Conservation (phyloP, 1,140 invertebrate genomes). For the Leucophenga varia region DNA sequence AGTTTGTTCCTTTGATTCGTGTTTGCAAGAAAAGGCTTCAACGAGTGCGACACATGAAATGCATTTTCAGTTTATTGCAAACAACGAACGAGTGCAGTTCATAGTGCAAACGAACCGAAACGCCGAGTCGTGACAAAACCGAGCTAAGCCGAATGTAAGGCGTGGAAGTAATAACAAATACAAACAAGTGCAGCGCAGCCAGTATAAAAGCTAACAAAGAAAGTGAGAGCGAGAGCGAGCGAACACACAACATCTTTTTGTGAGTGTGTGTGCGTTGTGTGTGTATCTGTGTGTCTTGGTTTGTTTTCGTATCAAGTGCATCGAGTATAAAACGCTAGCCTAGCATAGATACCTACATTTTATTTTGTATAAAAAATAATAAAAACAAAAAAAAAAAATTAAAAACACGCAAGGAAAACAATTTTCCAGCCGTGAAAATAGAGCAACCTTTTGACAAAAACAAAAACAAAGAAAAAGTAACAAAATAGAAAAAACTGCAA, state of each 20-base stretch:
- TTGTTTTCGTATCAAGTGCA: neutral
- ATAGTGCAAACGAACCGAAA: neutral
- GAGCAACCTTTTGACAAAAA: neutral
- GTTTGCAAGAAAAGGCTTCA: too few relatives aligned
- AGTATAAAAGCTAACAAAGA: too few relatives aligned
- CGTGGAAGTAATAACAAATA: neutral
- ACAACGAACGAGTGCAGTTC: conserved; percentile 11
- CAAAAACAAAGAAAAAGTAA: neutral
- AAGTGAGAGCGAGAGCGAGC: too few relatives aligned
- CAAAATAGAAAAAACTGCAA: neutral
- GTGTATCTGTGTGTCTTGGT: conserved; percentile 6
- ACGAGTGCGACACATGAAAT: neutral
- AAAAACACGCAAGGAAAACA: neutral
- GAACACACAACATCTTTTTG: neutral
- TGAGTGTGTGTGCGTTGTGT: conserved; percentile 1
- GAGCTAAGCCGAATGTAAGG: too few relatives aligned
- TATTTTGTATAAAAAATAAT: conserved; percentile 13
- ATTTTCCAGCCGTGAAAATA: neutral
- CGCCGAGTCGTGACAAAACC: too few relatives aligned
- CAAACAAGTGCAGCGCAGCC: conserved; percentile 5
- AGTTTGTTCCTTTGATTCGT: too few relatives aligned
- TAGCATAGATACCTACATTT: conserved; percentile 22
- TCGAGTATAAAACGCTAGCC: neutral
- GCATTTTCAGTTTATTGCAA: conserved; percentile 14
- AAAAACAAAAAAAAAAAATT: neutral